Percentiles rank a stretch among this genome's conserved stretches.
phyloP scores from a whole-genome alignment of 2,797 vertebrate species.

The Acanthurus tractus region DNA sequence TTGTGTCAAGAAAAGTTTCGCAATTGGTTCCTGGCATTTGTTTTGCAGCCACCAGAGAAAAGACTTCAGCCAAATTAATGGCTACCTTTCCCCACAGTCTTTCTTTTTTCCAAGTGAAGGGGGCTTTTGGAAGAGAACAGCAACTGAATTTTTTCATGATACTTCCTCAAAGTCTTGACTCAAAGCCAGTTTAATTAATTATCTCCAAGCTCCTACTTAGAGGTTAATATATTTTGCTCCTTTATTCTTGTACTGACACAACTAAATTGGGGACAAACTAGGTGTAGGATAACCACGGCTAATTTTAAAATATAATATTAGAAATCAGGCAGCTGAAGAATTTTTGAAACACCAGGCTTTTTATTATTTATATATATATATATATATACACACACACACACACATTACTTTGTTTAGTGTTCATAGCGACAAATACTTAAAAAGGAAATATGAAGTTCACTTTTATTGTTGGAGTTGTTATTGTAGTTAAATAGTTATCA shows the following conservation, averaged over 20 bases:
- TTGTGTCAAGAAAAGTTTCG: conserved; percentile 18
- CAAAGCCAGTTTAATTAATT: conserved; percentile 14
- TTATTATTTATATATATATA: not conserved
- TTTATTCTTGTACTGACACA: not conserved
- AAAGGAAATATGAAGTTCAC: conserved; percentile 11
- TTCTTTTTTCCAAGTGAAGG: not conserved
- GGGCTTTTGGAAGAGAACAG: not conserved
- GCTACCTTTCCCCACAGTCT: not conserved
- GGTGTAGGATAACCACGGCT: not conserved
- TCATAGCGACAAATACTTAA: conserved; percentile 1
- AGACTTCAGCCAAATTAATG: not conserved
- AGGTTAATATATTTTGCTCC: conserved; percentile 2
- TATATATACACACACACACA: not conserved
- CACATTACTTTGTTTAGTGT: not conserved
- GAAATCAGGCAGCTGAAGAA: not conserved
- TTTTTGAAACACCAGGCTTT: not conserved
- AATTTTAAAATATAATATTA: not conserved
- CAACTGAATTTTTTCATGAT: conserved; percentile 6
- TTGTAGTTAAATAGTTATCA: not conserved
- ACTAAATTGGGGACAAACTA: not conserved
- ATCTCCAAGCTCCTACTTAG: not conserved
- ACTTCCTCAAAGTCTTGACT: conserved; percentile 1
- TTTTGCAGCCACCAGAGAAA: not conserved
- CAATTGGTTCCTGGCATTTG: conserved; percentile 18
- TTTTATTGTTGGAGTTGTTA: not conserved